Evolutionary conservation across 2,888 invertebrate species (phyloP).

Genomic region (Amphipoea lucens): DNA sequence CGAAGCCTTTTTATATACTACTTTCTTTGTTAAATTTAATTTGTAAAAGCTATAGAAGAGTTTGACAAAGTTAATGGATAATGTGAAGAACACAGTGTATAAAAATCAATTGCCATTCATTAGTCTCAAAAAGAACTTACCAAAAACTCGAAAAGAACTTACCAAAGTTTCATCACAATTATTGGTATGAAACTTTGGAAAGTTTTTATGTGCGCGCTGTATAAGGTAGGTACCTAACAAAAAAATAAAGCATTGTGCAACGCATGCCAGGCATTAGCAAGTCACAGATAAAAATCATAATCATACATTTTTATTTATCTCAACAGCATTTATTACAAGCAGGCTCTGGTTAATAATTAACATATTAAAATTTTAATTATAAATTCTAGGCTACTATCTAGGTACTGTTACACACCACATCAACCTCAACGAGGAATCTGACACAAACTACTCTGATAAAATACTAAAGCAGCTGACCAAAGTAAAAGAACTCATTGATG

Average conservation of each 20-base stretch:
- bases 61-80: no score
- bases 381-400: conserved; percentile 91
- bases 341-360: not conserved
- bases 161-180: not conserved
- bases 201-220: not conserved
- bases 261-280: not conserved
- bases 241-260: not conserved
- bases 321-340: not conserved
- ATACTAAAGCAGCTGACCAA: conserved; percentile 88
- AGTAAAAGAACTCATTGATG: conserved; percentile 90
- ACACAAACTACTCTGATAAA: conserved; percentile 88
- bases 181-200: not conserved
- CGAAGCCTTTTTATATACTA: no score
- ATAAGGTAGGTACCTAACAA: not conserved
- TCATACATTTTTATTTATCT: not conserved
- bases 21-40: no score
- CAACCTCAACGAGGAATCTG: conserved; percentile 72
- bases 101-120: not conserved
- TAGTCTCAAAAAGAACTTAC: not conserved
- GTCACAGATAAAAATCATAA: not conserved
- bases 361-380: not conserved
- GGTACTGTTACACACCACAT: conserved; percentile 90
- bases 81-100: no score
- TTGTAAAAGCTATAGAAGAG: no score
- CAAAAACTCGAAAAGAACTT: not conserved